Conservation (phyloP, 2,797 vertebrate genomes). For the Lepus oiostolus region DNA sequence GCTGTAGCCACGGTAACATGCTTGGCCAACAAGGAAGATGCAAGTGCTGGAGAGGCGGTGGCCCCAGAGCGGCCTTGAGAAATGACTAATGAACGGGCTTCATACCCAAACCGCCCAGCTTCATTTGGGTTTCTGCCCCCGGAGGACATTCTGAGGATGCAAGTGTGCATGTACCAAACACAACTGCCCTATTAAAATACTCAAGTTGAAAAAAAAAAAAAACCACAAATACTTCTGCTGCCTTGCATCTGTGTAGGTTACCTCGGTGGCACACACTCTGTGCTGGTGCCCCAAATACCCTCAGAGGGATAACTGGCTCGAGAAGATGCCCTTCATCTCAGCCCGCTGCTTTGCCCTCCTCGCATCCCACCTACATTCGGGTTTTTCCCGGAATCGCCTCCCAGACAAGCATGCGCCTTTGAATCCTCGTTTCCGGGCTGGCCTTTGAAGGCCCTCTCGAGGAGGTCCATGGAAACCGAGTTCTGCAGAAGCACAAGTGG, state of each 20-base stretch:
- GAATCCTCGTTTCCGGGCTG: neutral
- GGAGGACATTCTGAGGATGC: no score
- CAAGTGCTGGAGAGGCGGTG: neutral
- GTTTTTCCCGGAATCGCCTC: neutral
- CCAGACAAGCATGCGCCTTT: neutral
- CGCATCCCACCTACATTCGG: neutral
- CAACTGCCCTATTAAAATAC: no score
- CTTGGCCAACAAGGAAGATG: neutral
- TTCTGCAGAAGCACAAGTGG: neutral
- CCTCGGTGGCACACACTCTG: neutral
- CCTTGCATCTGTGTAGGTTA: rapidly evolving
- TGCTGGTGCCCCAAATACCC: neutral
- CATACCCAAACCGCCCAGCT: neutral
- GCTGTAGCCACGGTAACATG: neutral
- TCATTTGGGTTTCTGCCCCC: neutral
- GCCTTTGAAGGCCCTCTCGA: neutral
- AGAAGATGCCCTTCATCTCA: neutral
- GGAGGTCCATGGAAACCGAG: neutral
- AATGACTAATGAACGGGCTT: neutral
- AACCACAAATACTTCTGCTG: no score
- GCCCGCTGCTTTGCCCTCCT: neutral
- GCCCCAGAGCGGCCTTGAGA: neutral
- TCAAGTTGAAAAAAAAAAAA: no score
- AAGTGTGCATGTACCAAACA: no score
- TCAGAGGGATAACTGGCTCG: neutral